These are phyloP conservation scores for Varecia variegata DNA, from an alignment of 2,797 vertebrate genomes.

Conservation along the genomic window DNA sequence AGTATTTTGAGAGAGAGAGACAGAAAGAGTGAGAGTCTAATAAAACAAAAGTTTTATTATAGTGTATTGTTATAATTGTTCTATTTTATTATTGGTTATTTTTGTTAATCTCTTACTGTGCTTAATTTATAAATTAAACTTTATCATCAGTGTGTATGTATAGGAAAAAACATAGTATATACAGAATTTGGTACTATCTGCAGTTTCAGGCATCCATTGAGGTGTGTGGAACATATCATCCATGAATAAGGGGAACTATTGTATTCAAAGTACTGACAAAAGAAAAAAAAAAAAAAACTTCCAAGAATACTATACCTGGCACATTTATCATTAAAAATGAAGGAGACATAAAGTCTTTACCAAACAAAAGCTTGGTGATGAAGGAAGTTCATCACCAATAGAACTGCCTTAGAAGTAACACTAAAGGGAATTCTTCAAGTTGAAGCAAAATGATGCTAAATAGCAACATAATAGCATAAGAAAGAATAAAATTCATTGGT, in stretches of 20 bases:
- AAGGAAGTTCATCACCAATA: neutral
- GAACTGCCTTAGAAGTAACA: neutral
- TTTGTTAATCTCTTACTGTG: neutral
- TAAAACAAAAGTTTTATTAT: neutral
- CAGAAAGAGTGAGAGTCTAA: neutral
- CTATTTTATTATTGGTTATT: neutral
- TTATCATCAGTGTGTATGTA: neutral
- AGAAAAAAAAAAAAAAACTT: neutral
- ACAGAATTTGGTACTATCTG: neutral
- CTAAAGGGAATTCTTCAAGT: neutral
- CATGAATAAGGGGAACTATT: neutral
- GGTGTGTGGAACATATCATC: neutral
- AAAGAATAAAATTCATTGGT: neutral
- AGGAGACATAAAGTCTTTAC: neutral
- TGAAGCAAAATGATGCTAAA: neutral
- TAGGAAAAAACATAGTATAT: neutral
- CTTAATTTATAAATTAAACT: neutral
- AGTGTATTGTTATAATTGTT: neutral
- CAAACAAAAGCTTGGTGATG: neutral
- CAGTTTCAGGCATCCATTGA: neutral
- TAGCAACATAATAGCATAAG: neutral
- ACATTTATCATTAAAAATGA: neutral
- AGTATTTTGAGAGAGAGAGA: neutral
- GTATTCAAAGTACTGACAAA: neutral
- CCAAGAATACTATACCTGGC: neutral